Conservation (phyloP, 2,113 vertebrate species). For the Martes martes region DNA sequence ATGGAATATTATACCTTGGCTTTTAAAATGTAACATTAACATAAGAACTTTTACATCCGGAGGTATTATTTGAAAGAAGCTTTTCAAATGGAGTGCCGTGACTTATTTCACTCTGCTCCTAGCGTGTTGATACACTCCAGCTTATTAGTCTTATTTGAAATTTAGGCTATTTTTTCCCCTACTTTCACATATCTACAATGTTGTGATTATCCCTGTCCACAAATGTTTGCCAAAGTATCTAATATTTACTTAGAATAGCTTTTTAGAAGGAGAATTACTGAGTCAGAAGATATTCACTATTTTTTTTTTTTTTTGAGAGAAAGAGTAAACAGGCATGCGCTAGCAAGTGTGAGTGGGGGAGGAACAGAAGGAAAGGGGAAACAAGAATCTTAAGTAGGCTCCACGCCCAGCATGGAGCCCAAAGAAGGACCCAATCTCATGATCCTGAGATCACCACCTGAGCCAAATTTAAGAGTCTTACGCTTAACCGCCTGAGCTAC, state of each 20-base stretch:
- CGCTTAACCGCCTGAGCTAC: neutral
- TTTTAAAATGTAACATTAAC: neutral
- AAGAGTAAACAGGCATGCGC: neutral
- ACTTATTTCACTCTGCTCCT: neutral
- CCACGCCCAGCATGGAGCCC: neutral
- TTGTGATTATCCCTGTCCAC: neutral
- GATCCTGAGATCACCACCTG: neutral
- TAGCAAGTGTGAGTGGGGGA: too few species aligned
- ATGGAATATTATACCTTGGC: neutral
- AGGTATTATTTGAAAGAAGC: neutral
- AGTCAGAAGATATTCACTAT: neutral
- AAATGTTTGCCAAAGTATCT: neutral
- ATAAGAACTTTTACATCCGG: neutral
- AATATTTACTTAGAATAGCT: neutral
- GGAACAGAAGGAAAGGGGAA: neutral
- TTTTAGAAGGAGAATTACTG: neutral
- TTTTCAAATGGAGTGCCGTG: neutral
- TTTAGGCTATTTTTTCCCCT: neutral
- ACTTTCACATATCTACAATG: neutral
- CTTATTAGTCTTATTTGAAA: neutral
- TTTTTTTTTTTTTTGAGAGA: neutral
- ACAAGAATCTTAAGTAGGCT: neutral
- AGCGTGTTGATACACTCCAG: neutral
- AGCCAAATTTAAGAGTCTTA: neutral
- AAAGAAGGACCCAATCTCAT: neutral